These are phyloP conservation scores for Eriosoma lanigerum DNA, from an alignment of 1,140 invertebrate species.

Conservation along the genomic window DNA sequence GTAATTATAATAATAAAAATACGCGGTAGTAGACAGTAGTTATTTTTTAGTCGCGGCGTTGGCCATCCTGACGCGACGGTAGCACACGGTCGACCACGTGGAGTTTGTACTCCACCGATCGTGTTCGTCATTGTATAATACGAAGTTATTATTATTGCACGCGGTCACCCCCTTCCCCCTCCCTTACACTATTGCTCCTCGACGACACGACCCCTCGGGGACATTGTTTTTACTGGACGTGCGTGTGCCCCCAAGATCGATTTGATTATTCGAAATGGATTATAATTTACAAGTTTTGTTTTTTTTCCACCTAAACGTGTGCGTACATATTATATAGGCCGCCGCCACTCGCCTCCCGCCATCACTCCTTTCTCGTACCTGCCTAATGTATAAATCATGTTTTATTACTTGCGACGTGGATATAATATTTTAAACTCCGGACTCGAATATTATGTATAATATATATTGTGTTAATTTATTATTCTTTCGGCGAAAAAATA, in stretches of 20 bases:
- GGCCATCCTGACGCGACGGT: conserved; percentile 36
- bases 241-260: conserved; percentile 13
- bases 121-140: background rate
- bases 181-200: too few relatives aligned
- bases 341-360: background rate
- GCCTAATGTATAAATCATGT: background rate
- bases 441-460: background rate
- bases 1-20: background rate
- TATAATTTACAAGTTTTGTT: background rate
- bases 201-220: background rate
- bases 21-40: background rate
- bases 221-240: background rate
- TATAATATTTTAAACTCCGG: background rate
- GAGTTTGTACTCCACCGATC: background rate
- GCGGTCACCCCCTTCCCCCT: background rate
- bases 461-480: background rate
- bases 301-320: background rate
- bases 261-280: conserved; percentile 35
- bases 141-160: background rate
- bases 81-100: conserved; percentile 50
- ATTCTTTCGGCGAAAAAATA: too few relatives aligned
- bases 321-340: background rate
- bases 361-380: too few relatives aligned
- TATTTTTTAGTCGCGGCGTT: background rate
- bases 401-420: background rate